Evolutionary conservation across 1,140 invertebrate genomes (phyloP).

Genomic region (Zaprionus davidi): DNA sequence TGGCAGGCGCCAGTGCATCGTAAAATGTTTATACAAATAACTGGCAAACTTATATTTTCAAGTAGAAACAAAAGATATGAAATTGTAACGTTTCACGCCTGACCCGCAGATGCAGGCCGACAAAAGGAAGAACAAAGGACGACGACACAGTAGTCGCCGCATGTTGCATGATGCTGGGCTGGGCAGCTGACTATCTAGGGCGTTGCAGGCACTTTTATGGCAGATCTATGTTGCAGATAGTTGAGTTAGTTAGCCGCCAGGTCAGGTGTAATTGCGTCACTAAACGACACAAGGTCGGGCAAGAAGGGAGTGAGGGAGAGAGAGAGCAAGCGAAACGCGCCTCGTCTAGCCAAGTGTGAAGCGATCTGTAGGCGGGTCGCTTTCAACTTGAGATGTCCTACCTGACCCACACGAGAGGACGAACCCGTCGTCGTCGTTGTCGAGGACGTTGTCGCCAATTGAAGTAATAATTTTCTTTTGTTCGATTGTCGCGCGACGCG

Average conservation of each 20-base stretch:
- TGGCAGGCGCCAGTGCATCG: constrained; percentile 63
- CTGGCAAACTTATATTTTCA: constrained; percentile 39
- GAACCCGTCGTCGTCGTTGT: neutral
- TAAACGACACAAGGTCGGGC: constrained; percentile 37
- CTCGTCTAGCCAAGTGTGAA: constrained; percentile 51
- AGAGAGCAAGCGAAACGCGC: neutral
- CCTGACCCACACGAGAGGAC: constrained; percentile 20
- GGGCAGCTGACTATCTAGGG: constrained; percentile 33
- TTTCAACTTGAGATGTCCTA: constrained; percentile 22
- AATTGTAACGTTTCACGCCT: constrained; percentile 76
- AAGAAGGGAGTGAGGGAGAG: constrained; percentile 2
- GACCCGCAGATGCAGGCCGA: constrained; percentile 35
- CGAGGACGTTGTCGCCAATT: constrained; percentile 66
- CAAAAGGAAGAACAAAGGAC: constrained; percentile 44
- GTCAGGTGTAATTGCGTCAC: constrained; percentile 77
- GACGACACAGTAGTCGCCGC: constrained; percentile 46
- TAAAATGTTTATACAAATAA: constrained; percentile 71
- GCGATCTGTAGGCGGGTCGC: constrained; percentile 53
- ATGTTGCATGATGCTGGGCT: constrained; percentile 23
- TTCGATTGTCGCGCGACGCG: constrained; percentile 60
- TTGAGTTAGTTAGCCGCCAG: constrained; percentile 12
- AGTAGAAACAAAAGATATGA: constrained; percentile 46
- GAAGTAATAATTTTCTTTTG: constrained; percentile 80
- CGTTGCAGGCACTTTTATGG: constrained; percentile 48
- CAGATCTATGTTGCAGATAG: constrained; percentile 31